Percentiles rank a stretch among this genome's conserved stretches.
These are phyloP conservation scores for Mastomys coucha DNA, from an alignment of 2,113 vertebrate genomes.

Conservation along the genomic window DNA sequence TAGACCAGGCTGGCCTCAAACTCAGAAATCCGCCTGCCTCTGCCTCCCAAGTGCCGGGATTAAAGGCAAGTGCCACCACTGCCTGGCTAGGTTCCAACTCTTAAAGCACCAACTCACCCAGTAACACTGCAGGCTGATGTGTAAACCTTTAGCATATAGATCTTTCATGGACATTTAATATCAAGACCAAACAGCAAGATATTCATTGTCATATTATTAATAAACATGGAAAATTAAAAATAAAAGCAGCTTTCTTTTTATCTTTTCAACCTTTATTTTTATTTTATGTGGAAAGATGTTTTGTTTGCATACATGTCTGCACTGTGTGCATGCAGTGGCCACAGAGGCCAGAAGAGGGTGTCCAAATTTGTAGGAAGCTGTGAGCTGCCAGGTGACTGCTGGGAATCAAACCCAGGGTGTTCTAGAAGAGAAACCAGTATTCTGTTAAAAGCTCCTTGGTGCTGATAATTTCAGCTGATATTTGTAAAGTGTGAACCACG, in stretches of 20 bases:
- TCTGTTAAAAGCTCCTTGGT: background rate
- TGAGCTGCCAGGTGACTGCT: background rate
- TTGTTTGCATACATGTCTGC: background rate
- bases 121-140: background rate
- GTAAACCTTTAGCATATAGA: background rate
- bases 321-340: background rate
- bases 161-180: background rate
- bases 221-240: constrained; percentile 1
- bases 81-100: background rate
- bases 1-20: no score
- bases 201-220: background rate
- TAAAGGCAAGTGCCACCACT: no score
- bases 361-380: background rate
- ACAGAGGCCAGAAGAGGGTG: background rate
- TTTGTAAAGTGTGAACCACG: background rate
- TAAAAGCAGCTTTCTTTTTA: background rate
- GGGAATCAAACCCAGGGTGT: background rate
- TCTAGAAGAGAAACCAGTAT: background rate
- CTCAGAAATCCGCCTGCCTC: no score
- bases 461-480: background rate
- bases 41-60: no score
- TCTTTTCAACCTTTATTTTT: background rate
- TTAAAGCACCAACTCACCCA: background rate
- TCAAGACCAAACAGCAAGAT: background rate
- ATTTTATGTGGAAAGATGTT: background rate